Evolutionary conservation across 2,888 invertebrate genomes (phyloP).

Genomic region (Frankliniella fusca): DNA sequence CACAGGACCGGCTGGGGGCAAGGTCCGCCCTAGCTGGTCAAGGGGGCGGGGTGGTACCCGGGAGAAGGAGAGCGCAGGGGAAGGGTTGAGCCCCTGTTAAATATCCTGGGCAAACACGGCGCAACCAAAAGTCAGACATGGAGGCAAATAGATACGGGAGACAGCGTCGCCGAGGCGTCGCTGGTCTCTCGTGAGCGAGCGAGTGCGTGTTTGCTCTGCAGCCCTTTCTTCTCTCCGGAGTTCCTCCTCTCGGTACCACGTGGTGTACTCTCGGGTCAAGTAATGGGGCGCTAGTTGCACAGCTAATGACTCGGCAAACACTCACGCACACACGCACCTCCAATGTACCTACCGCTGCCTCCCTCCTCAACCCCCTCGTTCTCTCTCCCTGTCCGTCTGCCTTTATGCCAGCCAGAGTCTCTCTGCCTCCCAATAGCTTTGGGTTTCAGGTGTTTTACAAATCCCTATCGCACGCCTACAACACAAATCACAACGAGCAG

Average conservation of each 20-base stretch:
- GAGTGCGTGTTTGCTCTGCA: too few relatives aligned
- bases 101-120: neutral
- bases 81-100: too few relatives aligned
- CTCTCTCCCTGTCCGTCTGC: too few relatives aligned
- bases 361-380: neutral
- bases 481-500: neutral
- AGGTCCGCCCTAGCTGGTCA: neutral
- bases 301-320: neutral
- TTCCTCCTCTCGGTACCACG: too few relatives aligned
- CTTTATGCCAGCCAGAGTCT: too few relatives aligned
- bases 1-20: neutral
- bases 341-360: neutral
- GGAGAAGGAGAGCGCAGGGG: neutral
- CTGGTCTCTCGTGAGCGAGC: too few relatives aligned
- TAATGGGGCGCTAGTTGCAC: neutral
- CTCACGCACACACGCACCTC: neutral
- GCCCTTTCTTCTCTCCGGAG: too few relatives aligned
- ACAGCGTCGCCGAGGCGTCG: neutral
- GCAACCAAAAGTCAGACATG: neutral
- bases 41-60: neutral
- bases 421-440: too few relatives aligned
- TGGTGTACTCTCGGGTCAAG: too few relatives aligned
- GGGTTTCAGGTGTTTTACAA: too few relatives aligned
- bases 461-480: neutral
- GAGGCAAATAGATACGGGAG: neutral